These are phyloP conservation scores for Phortica okadai DNA, from an alignment of 2,888 invertebrate genomes.

Conservation along the genomic window DNA sequence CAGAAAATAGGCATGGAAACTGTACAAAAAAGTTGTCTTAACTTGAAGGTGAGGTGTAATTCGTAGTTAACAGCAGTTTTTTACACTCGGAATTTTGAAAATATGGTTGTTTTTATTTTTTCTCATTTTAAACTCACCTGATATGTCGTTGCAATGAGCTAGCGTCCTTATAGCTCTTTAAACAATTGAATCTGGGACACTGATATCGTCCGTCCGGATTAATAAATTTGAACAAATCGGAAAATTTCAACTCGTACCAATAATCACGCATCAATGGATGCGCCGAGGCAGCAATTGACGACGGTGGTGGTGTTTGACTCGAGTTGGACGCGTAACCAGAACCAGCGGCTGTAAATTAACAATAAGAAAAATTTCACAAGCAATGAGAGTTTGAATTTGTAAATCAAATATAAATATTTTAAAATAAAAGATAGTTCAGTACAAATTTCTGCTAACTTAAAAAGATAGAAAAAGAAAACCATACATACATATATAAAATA, in stretches of 20 bases:
- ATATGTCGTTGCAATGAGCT: constrained; percentile 77
- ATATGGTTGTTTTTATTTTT: not conserved
- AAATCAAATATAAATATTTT: constrained; percentile 29
- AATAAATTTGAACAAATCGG: constrained; percentile 76
- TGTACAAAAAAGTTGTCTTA: too few species aligned
- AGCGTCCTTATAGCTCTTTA: constrained; percentile 77
- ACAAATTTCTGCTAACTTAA: constrained; percentile 35
- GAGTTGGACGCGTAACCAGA: constrained; percentile 71
- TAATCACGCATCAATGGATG: constrained; percentile 75
- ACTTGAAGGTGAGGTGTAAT: too few species aligned
- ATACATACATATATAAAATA: not conserved
- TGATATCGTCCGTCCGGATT: constrained; percentile 77
- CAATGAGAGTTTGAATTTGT: not conserved
- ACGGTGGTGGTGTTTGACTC: constrained; percentile 72
- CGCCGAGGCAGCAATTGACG: constrained; percentile 56
- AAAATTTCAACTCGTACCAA: constrained; percentile 77
- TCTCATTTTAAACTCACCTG: constrained; percentile 69
- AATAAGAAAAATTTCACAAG: not conserved
- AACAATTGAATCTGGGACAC: constrained; percentile 76
- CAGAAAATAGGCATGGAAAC: too few species aligned
- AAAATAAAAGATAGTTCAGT: constrained; percentile 42
- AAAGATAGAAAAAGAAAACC: constrained; percentile 18
- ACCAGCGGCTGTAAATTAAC: constrained; percentile 54
- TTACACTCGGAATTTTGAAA: too few species aligned
- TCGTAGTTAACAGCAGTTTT: too few species aligned